These are phyloP conservation scores for Nebria salina DNA, from an alignment of 2,888 invertebrate species.

Conservation along the genomic window DNA sequence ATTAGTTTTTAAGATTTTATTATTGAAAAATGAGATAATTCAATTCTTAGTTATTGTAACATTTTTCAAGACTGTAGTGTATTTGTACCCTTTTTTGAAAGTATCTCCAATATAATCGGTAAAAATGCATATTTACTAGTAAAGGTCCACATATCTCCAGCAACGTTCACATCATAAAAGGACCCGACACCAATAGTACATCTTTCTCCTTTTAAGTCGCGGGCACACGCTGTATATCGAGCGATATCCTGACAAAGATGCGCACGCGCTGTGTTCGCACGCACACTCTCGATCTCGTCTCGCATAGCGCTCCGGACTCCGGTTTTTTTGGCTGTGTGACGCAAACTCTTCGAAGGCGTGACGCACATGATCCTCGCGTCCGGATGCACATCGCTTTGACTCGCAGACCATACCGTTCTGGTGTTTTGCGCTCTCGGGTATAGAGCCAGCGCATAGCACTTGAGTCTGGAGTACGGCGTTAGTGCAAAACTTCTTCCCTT, in stretches of 20 bases:
- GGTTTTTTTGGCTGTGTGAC: neutral
- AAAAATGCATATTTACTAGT: no score
- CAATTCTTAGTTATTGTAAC: no score
- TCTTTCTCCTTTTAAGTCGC: neutral
- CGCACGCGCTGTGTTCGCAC: neutral
- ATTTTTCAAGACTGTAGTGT: no score
- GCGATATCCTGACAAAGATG: neutral
- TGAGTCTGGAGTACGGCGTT: neutral
- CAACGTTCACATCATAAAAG: no score
- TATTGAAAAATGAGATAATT: no score
- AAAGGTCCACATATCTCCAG: no score
- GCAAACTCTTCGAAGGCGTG: constrained; percentile 21
- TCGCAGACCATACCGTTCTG: constrained; percentile 24
- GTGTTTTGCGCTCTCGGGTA: neutral
- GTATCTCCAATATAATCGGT: no score
- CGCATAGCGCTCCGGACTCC: neutral
- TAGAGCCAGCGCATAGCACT: neutral
- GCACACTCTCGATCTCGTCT: neutral
- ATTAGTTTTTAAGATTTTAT: no score
- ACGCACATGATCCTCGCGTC: constrained; percentile 36
- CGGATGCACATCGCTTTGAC: constrained; percentile 43
- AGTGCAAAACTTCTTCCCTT: neutral
- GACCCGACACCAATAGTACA: neutral
- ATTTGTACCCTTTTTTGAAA: no score
- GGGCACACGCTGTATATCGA: neutral